phyloP scores from a whole-genome alignment of 2,113 vertebrate species.

The Anseranas semipalmata region DNA sequence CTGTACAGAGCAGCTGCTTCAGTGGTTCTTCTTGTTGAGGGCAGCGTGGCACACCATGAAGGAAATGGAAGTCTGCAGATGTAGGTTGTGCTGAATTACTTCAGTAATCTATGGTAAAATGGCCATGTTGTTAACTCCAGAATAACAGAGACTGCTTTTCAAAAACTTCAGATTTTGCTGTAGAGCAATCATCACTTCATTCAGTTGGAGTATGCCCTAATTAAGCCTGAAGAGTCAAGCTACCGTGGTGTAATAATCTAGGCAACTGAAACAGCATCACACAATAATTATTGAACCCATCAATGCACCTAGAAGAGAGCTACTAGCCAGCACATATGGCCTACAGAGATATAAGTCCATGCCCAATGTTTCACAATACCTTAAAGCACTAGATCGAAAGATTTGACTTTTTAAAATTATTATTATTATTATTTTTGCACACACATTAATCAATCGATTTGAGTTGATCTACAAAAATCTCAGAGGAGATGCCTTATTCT shows the following conservation, averaged over 20 bases:
- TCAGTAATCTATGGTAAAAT: conserved; percentile 50
- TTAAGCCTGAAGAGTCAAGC: conserved; percentile 59
- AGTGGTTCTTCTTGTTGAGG: conserved; percentile 64
- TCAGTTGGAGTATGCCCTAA: conserved; percentile 26
- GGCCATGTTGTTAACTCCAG: conserved; percentile 30
- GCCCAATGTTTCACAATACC: neutral
- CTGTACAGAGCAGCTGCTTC: conserved; percentile 68
- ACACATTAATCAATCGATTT: neutral
- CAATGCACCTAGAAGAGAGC: conserved; percentile 33
- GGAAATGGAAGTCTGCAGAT: conserved; percentile 63
- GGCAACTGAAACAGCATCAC: neutral
- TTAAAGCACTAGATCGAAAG: neutral
- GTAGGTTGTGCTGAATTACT: conserved; percentile 58
- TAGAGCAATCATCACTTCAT: conserved; percentile 22
- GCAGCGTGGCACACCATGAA: conserved; percentile 65
- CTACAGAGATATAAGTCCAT: neutral
- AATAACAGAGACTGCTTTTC: conserved; percentile 32
- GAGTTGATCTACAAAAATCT: neutral
- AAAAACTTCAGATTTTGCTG: conserved; percentile 13
- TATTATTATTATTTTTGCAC: too few species aligned
- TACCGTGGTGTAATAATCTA: conserved; percentile 46
- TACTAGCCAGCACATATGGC: conserved; percentile 37
- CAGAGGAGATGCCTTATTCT: neutral
- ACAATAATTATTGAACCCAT: conserved; percentile 42
- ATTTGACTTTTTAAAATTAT: neutral